Evolutionary conservation across 2,113 vertebrate species (phyloP), one percentile per base, ranked within the genome.

Genomic region (Psilopogon haemacephalus): DNA sequence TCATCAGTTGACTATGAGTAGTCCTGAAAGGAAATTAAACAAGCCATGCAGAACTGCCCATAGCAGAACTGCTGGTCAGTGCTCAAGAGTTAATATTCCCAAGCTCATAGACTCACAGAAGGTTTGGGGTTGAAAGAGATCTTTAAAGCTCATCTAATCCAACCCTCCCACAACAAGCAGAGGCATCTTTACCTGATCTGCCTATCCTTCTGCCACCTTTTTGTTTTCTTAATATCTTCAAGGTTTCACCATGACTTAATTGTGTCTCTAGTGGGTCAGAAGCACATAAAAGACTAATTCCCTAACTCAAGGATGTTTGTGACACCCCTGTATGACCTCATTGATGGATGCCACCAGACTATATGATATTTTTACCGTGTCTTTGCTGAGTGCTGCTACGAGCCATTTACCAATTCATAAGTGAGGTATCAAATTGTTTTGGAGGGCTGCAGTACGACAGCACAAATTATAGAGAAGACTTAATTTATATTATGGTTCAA

Each of bases 401-500:
- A 97, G 85, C 80, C 93, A 95, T 97, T 96, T 95, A 93, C 94
- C 88, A 96, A 72, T 93, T 95, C 87, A 63, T 95, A 97, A 97
- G 96, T 86, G 97, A 96, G 91, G 96, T 94, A 97, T 96, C 96
- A 97, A 97, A 98, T 96, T 96, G 94, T 97, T 97, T 90, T 96
- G 95, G 96, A 97, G 96, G 83, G 93, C 92, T 97, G 93, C 85
- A 79, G 62, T 87, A 95, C 17, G 55, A 95, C 96, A 97, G 97
- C 96, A 95, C 92, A 96, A 97, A 97, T 97, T 96, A 97, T 42
- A 96, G 95, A 97, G 96, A 93, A 95, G 89, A 86, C 95, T 97
- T 97, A 97, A 97, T 97, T 97, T 97, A 90, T 96, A 96, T 76
- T 95, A 96, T 69, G 94, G 96, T 94, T 97, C 96, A 97, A 97